Evolutionary conservation across 2,797 vertebrate species (phyloP).

Genomic region (Sebastolobus altivelis): DNA sequence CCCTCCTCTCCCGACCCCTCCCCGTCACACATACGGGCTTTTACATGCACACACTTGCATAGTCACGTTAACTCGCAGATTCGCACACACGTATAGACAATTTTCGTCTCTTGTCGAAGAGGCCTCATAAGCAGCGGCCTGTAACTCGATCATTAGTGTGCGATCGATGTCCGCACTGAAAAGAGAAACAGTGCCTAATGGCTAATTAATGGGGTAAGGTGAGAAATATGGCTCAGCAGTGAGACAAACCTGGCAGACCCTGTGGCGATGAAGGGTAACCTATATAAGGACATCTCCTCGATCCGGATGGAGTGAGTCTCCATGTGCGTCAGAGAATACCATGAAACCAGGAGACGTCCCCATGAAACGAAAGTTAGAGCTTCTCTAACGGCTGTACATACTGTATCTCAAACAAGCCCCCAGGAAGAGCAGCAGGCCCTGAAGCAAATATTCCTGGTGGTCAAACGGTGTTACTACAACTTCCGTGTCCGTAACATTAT

Average conservation of each 20-base stretch:
- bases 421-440: too few relatives aligned
- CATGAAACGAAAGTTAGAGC: too few relatives aligned
- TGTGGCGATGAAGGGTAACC: slow-evolving; percentile 42
- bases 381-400: too few relatives aligned
- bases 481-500: too few relatives aligned
- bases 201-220: slow-evolving; percentile 80
- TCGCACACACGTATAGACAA: slow-evolving; percentile 2
- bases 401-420: too few relatives aligned
- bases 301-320: slow-evolving; percentile 12
- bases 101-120: slow-evolving; percentile 27
- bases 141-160: slow-evolving; percentile 69
- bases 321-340: slow-evolving; percentile 7
- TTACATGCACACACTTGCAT: slow-evolving; percentile 44
- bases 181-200: slow-evolving; percentile 69
- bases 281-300: slow-evolving; percentile 50
- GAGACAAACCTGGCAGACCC: slow-evolving; percentile 61
- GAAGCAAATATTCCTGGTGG: too few relatives aligned
- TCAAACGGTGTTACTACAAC: rapidly evolving
- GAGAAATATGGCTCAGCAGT: slow-evolving; percentile 73
- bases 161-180: slow-evolving; percentile 69
- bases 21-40: slow-evolving; percentile 51
- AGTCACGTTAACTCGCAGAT: slow-evolving; percentile 58
- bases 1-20: slow-evolving; percentile 49
- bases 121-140: slow-evolving; percentile 42
- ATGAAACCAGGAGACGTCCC: not conserved